Base-by-base conservation (phyloP, 37 sponge, comb jelly and placozoan genomes). In the Oopsacas minuta region DNA sequence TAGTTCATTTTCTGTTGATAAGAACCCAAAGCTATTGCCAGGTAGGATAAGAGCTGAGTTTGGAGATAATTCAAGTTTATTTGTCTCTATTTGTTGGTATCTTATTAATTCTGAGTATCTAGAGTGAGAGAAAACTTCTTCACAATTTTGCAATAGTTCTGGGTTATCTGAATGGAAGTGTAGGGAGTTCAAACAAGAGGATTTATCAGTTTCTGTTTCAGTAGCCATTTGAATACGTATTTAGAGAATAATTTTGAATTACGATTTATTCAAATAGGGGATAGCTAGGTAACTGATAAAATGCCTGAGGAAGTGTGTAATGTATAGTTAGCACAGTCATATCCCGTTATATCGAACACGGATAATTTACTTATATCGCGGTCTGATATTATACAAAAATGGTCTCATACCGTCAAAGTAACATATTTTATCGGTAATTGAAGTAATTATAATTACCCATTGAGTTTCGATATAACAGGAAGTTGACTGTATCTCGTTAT, bases 1-100 rank as follows among this genome's bases (percentile, higher is more conserved):
- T 61, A 61, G 5, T 20, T 20, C 75, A 61, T 61, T n/a, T 12
- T 61, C 32, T 61, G 75, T 10, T 61, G 75, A 32, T 61, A 61
- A n/a, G 22, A 61, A 61, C 30, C 75, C 75, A n/a, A 61, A 61
- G 28, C 75, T 61, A 61, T 61, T 61, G 7, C 75, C 75, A 61
- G 7, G 75, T 25, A 61, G 22, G 75, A 61, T 12, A 61, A 61
- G 75, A 20, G 75, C 75, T 61, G 75, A 61, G 30, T 61, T 61
- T 20, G 75, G 75, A n/a, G 30, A 25, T 20, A 61, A 3, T 20
- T 61, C 75, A 3, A 61, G 28, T 61, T 61, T 10, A 34, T 12
- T n/a, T 34, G 28, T 20, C 5, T n/a, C 75, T 3, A 61, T 61
- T 3, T 61, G 22, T 61, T 61, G 32, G 7, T 32, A 32, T n/a